Base-by-base conservation (phyloP, 2,888 invertebrate species). In the Fragum whitleyi region DNA sequence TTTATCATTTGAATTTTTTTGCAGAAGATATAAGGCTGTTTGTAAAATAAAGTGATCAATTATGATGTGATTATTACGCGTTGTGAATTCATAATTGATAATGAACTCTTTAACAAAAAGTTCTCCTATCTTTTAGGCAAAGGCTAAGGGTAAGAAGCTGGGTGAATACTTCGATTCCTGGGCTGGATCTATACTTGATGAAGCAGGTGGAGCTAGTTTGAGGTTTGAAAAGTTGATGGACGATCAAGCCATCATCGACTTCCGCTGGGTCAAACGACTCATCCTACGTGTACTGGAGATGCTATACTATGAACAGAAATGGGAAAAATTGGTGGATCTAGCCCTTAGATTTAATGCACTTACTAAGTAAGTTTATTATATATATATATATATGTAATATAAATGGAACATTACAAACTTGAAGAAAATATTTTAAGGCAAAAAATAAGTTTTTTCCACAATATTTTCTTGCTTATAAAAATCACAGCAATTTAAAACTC, bases 311-410 rank as follows among this genome's bases (percentile, higher is more conserved):
- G 91, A 93, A 77, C 86, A 90, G 79, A 93, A 93, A 83, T 94
- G 93, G 93, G 94, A 94, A 86, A 91, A 91, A 77, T 91, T 94
- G 36, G 92, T 92, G 23, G 92, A 94, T 77, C 86, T 94, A 42
- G 93, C 92, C n/a, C 87, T 94, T 5, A 85, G 92, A 67, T 94
- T 93, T 84, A 93, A 90, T 83, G 93, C 93, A 42, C 72, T 94
- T 6, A 91, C 94, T 71, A 91, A 92, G 93, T 93, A 76, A 91
- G 92, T 87, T 32, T 39, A 39, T 39, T 14, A n/a, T n/a, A n/a
- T n/a, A n/a, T n/a, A n/a, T n/a, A n/a, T n/a, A n/a, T n/a, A n/a
- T n/a, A n/a, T n/a, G n/a, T n/a, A n/a, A n/a, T n/a, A n/a, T n/a
- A n/a, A n/a, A n/a, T n/a, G n/a, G n/a, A n/a, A n/a, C n/a, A n/a